Evolutionary conservation across 92 coral and sea anemone genomes (phyloP), one percentile per base, ranked within the genome.

Genomic region (Porites evermanni): DNA sequence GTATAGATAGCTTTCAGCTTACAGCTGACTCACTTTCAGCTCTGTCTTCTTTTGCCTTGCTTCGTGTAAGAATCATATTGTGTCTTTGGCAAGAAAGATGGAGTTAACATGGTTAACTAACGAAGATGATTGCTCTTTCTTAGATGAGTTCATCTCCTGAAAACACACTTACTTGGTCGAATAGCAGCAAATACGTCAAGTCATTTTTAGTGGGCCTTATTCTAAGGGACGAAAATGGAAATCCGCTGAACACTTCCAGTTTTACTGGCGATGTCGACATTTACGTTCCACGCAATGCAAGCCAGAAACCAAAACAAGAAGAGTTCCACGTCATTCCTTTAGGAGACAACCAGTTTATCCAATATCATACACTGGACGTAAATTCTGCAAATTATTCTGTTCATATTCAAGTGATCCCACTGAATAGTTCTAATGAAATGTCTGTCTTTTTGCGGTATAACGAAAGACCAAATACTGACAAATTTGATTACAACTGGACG

Each of bases 151-250:
- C 96, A 47, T 67, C 87, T 19, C 64, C 80, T 11, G 19, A 47
- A 8, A 91, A 86, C 82, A 76, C 94, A 5, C 77, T 74, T 68
- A 84, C 90, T 21, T 96, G 98, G 98, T 86, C 90, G 19, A 93
- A 91, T 72, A 86, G 95, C 59, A 96, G 98, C 83, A 20, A 54
- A 17, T 78, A 64, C 2, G 84, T 94, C 51, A 91, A 91, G 14
- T 92, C 98, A 7, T 87, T 86, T 20, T 24, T 75, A 4, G 94
- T 86, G 52, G 77, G 89, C 75, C 89, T 92, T 12, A 65, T 60
- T 2, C 52, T 96, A 47, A 67, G 72, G 44, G 79, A 70, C 67
- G 76, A 84, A n/a, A 4, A 65, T 1, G 82, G 78, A 13, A 19
- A 87, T 10, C 81, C 86, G 14, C 64, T 94, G 18, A 65, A 90